Evolutionary conservation across 2,888 invertebrate species (phyloP).

Genomic region (Orgyia antiqua): DNA sequence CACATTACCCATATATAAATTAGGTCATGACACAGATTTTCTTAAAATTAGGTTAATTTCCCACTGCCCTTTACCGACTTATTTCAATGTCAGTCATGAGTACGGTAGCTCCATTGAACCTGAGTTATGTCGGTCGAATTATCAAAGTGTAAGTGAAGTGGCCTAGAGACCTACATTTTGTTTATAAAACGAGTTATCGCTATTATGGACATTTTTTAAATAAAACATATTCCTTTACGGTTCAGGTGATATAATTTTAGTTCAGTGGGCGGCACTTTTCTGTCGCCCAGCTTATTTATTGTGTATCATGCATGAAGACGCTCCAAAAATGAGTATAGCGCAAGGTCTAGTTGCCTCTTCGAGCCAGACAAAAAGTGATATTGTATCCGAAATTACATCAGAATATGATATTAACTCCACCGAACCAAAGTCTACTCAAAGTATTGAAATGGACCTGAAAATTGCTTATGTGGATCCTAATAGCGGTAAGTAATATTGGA

Average conservation of each 20-base stretch:
- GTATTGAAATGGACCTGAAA: conserved; percentile 79
- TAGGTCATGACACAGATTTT: conserved; percentile 66
- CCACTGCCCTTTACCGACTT: conserved; percentile 75
- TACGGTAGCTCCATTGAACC: conserved; percentile 83
- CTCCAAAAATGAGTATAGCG: conserved; percentile 82
- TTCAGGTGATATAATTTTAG: conserved; percentile 54
- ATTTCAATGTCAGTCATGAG: conserved; percentile 81
- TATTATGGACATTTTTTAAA: conserved; percentile 75
- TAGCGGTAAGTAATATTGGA: conserved; percentile 76
- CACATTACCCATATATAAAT: conserved; percentile 26
- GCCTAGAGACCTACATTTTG: conserved; percentile 92
- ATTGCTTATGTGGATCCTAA: conserved; percentile 79
- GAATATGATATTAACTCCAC: conserved; percentile 65
- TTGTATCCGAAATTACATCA: conserved; percentile 61
- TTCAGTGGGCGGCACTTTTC: conserved; percentile 41
- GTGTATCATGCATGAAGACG: conserved; percentile 83
- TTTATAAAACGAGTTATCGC: conserved; percentile 56
- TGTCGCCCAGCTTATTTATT: conserved; percentile 61
- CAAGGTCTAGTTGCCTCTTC: conserved; percentile 82
- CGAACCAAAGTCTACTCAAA: conserved; percentile 68
- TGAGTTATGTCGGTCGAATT: conserved; percentile 85
- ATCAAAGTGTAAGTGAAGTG: conserved; percentile 91
- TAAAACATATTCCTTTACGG: conserved; percentile 72
- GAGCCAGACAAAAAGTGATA: conserved; percentile 69
- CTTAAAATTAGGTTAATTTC: conserved; percentile 66